These are phyloP conservation scores for Manacus vitellinus DNA, from an alignment of 2,113 vertebrate genomes.

Conservation along the genomic window DNA sequence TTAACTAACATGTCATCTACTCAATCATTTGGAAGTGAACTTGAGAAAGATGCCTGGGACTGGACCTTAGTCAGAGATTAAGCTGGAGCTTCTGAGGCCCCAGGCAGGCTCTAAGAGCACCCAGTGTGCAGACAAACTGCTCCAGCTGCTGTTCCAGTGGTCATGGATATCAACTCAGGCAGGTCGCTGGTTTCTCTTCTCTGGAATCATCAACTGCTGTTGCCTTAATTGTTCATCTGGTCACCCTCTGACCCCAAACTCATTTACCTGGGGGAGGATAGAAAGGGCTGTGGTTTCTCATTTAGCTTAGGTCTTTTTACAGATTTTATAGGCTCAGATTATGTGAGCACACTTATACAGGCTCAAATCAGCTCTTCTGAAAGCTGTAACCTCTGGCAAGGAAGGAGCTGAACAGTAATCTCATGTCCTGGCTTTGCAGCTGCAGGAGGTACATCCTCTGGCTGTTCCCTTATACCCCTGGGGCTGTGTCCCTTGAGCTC, in stretches of 20 bases:
- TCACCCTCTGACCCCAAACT: not conserved
- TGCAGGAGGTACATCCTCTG: not conserved
- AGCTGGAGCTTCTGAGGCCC: not conserved
- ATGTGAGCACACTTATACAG: not conserved
- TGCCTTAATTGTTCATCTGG: not conserved
- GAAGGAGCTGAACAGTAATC: not conserved
- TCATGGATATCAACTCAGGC: fast-evolving
- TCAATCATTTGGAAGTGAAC: not conserved
- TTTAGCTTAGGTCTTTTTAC: not conserved
- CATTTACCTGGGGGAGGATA: not conserved
- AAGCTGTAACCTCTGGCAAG: not conserved
- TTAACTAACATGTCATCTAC: not conserved
- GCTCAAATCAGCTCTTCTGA: not conserved
- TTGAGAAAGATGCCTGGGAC: not conserved
- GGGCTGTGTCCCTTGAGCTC: not conserved
- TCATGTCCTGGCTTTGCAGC: not conserved
- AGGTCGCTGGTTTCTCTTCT: not conserved
- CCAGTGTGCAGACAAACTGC: not conserved
- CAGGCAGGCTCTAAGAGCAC: not conserved
- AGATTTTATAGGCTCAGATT: not conserved
- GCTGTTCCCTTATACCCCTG: not conserved
- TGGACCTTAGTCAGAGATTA: not conserved
- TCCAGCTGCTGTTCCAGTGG: not conserved
- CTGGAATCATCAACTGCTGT: not conserved
- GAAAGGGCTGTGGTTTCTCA: not conserved